These are phyloP conservation scores for Nanorana parkeri DNA, from an alignment of 2,113 vertebrate species.

Conservation along the genomic window DNA sequence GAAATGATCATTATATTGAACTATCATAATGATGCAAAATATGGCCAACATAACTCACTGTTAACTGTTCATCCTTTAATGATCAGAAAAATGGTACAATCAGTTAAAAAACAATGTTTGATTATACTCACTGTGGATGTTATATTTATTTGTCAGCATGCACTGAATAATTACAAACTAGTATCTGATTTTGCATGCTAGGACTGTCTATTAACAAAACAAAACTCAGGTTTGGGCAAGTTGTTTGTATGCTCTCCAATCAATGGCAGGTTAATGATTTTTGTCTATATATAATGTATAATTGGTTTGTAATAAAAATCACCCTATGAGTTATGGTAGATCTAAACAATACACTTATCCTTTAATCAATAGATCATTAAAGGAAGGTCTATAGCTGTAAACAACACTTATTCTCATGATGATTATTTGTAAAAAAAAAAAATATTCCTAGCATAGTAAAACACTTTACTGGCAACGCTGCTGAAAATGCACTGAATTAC, in stretches of 20 bases:
- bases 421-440: conserved; percentile 44
- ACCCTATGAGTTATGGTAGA: conserved; percentile 36
- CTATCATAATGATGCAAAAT: too few species aligned
- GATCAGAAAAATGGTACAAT: too few species aligned
- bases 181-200: not conserved
- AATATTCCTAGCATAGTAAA: conserved; percentile 41
- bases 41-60: too few species aligned
- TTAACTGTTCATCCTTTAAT: too few species aligned
- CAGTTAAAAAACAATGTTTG: too few species aligned
- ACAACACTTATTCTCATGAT: conserved; percentile 36
- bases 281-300: conserved; percentile 42
- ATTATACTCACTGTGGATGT: too few species aligned
- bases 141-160: not conserved
- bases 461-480: conserved; percentile 45
- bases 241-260: not conserved
- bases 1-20: too few species aligned
- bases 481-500: conserved; percentile 35
- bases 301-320: conserved; percentile 35
- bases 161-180: not conserved
- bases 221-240: not conserved
- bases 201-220: not conserved
- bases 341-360: conserved; percentile 43
- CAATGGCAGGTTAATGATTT: conserved; percentile 32
- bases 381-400: conserved; percentile 32
- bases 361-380: conserved; percentile 47